phyloP scores from a whole-genome alignment of 92 coral and sea anemone species.

The Desmophyllum pertusum region DNA sequence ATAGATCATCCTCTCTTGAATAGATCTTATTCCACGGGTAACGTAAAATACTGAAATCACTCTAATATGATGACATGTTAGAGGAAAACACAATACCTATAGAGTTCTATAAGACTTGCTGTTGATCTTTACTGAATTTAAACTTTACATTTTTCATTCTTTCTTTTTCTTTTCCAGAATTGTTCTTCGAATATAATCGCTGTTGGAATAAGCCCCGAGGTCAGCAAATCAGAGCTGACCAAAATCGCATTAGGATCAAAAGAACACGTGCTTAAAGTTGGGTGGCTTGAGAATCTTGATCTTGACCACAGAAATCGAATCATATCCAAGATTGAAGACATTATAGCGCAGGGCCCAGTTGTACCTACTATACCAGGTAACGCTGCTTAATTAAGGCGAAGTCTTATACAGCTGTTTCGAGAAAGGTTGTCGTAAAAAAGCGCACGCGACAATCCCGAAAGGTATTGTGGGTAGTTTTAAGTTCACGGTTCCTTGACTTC shows the following conservation, averaged over 20 bases:
- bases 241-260: constrained; percentile 22
- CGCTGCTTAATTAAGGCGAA: not conserved
- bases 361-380: not conserved
- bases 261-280: constrained; percentile 17
- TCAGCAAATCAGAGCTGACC: constrained; percentile 24
- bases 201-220: constrained; percentile 12
- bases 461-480: too few species aligned
- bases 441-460: too few species aligned
- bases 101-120: not conserved
- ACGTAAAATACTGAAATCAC: too few species aligned
- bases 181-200: constrained; percentile 25
- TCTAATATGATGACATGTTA: not conserved
- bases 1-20: too few species aligned
- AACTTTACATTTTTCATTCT: not conserved
- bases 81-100: not conserved
- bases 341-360: constrained; percentile 9
- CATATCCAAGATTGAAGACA: not conserved
- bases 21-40: too few species aligned
- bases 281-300: constrained; percentile 4
- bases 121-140: not conserved
- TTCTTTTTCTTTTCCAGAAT: not conserved
- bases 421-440: too few species aligned
- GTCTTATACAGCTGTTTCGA: too few species aligned
- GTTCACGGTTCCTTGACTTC: too few species aligned
- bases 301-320: too few species aligned